These are phyloP conservation scores for Drosophila takahashii DNA, from an alignment of 1,140 invertebrate genomes.

Conservation along the genomic window DNA sequence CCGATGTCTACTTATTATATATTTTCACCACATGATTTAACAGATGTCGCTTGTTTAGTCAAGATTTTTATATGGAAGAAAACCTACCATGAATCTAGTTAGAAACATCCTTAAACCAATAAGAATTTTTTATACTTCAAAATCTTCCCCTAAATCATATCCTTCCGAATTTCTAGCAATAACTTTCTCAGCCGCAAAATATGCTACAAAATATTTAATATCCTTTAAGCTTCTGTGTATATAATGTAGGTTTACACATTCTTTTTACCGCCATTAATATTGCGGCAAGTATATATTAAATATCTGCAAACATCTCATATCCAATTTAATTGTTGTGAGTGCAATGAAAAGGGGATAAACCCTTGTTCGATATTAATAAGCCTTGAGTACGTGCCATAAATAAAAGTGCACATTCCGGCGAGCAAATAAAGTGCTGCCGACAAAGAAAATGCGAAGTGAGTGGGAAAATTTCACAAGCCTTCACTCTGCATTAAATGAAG, in stretches of 20 bases:
- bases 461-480: slow-evolving; percentile 19
- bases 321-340: slow-evolving; percentile 39
- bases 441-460: slow-evolving; percentile 6
- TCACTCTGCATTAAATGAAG: slow-evolving; percentile 19
- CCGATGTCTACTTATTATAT: too few species aligned
- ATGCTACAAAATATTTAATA: slow-evolving; percentile 33
- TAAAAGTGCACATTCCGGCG: slow-evolving; percentile 49
- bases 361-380: slow-evolving; percentile 60
- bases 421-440: slow-evolving; percentile 47
- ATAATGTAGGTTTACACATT: not conserved
- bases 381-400: slow-evolving; percentile 61
- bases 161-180: not conserved
- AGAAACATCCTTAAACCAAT: not conserved
- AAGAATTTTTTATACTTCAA: not conserved
- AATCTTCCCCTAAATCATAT: not conserved
- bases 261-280: slow-evolving; percentile 17
- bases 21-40: not conserved
- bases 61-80: not conserved
- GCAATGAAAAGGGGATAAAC: slow-evolving; percentile 28
- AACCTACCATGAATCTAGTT: not conserved
- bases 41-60: not conserved
- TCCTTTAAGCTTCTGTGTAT: not conserved
- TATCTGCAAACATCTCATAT: slow-evolving; percentile 34
- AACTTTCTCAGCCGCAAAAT: slow-evolving; percentile 30
- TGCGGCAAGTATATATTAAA: slow-evolving; percentile 37